Evolutionary conservation across 2,888 invertebrate genomes (phyloP), one percentile per base, ranked within the genome.

Genomic region (Leucoma salicis): DNA sequence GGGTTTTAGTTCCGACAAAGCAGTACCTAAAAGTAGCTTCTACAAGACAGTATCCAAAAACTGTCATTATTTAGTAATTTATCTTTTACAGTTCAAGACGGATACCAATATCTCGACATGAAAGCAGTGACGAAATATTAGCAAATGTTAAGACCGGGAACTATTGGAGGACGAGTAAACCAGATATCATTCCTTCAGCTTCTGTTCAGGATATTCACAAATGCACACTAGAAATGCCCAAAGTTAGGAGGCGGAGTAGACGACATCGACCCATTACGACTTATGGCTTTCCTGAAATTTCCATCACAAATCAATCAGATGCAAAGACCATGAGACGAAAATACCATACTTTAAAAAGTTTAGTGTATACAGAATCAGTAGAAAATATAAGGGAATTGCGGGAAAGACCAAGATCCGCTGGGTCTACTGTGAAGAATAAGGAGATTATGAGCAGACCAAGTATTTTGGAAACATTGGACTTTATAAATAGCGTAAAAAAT

Each of bases 391-490:
- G 73, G 38, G 85, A 85, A 57, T 49, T 88, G 66, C 70, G 82
- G 41, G 65, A 80, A 34, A 69, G 86, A 47, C 87, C 87, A 0
- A 57, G 86, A 52, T 89, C 90, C 46, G 88, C 88, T 12, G 87
- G 90, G 18, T 86, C 86, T 40, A 86, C 89, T 32, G 54, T 89
- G 21, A 82, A 81, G 62, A 75, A 77, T 40, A 84, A 79, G 42
- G 83, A 85, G 31, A 66, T 75, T 1, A 46, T 86, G 50, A 82
- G 76, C 52, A 82, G 87, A 68, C 90, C 90, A 0, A 86, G 74
- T 39, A 68, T 90, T 12, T 46, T 89, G 59, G 90, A 89, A 73
- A 88, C 89, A 0, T 48, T 89, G 63, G 89, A 89, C 36, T 88
- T 88, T 52, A 89, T 89, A 21, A 89, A 86, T 43, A 78, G 87